A percentile compares a stretch with the other conserved stretches of the same genome.
Conservation (phyloP, 1,140 invertebrate genomes). For the Teleopsis dalmanni region DNA sequence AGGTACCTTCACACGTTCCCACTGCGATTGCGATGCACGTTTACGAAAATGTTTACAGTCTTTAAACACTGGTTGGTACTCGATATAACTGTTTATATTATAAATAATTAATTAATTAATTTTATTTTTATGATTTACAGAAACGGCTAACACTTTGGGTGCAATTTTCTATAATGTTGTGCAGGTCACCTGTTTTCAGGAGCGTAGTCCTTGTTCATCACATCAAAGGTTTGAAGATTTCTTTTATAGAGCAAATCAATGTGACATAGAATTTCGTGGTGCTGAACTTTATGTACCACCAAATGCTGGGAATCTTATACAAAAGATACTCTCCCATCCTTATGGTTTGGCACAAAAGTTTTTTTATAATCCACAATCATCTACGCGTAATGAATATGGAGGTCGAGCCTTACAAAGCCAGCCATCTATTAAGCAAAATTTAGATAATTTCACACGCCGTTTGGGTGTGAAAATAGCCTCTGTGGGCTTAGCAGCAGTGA, state of each 20-base stretch:
- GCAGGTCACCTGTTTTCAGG: slow-evolving; percentile 60
- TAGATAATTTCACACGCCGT: slow-evolving; percentile 16
- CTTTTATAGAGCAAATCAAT: slow-evolving; percentile 29
- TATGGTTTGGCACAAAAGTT: slow-evolving; percentile 26
- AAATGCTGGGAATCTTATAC: slow-evolving; percentile 33
- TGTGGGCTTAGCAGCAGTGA: slow-evolving; percentile 37
- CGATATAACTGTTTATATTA: neutral
- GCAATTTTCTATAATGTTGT: slow-evolving; percentile 64
- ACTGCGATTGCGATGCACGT: slow-evolving; percentile 63
- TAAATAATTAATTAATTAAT: neutral
- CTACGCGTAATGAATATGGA: neutral
- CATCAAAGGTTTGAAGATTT: slow-evolving; percentile 52
- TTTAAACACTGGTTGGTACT: slow-evolving; percentile 47
- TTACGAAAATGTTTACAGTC: slow-evolving; percentile 60
- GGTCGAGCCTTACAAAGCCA: slow-evolving; percentile 2
- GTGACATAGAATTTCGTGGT: slow-evolving; percentile 30
- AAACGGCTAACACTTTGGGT: slow-evolving; percentile 60
- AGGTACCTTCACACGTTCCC: slow-evolving; percentile 59
- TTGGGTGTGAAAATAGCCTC: slow-evolving; percentile 38
- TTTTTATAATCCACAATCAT: neutral
- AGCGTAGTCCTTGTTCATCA: slow-evolving; percentile 55
- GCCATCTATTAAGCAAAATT: slow-evolving; percentile 17
- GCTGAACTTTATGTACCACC: slow-evolving; percentile 40
- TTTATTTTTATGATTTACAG: slow-evolving; percentile 19
- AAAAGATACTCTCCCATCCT: slow-evolving; percentile 30